Evolutionary conservation across 2,797 vertebrate species (phyloP).

Genomic region (Pantherophis alleghaniensis): DNA sequence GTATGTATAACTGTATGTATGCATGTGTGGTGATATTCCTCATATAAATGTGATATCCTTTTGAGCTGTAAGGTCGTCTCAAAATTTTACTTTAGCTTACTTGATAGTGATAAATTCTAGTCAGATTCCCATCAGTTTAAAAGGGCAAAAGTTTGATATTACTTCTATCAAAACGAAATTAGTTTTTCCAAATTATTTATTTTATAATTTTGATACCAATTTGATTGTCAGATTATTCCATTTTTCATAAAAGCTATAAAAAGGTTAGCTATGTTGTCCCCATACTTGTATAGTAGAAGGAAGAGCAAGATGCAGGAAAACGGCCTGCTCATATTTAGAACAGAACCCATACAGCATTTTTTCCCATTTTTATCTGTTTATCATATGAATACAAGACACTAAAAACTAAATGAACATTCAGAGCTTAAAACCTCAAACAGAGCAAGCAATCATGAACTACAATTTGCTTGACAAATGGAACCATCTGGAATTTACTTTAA

Average conservation of each 20-base stretch:
- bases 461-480: not conserved
- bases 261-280: not conserved
- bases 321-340: not conserved
- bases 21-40: not conserved
- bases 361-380: not conserved
- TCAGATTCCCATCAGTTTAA: not conserved
- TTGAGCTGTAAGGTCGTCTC: not conserved
- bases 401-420: not conserved
- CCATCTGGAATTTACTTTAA: constrained; percentile 20
- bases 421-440: not conserved
- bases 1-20: not conserved
- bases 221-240: not conserved
- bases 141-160: not conserved
- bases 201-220: not conserved
- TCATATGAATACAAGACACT: not conserved
- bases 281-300: not conserved
- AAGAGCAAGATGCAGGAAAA: not conserved
- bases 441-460: not conserved
- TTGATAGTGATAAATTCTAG: not conserved
- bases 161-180: not conserved
- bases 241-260: not conserved
- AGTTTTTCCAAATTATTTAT: not conserved
- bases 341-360: not conserved
- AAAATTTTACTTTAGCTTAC: not conserved
- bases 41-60: not conserved